These are phyloP conservation scores for Machimus rusticus DNA, from an alignment of 2,888 invertebrate genomes.

Conservation along the genomic window DNA sequence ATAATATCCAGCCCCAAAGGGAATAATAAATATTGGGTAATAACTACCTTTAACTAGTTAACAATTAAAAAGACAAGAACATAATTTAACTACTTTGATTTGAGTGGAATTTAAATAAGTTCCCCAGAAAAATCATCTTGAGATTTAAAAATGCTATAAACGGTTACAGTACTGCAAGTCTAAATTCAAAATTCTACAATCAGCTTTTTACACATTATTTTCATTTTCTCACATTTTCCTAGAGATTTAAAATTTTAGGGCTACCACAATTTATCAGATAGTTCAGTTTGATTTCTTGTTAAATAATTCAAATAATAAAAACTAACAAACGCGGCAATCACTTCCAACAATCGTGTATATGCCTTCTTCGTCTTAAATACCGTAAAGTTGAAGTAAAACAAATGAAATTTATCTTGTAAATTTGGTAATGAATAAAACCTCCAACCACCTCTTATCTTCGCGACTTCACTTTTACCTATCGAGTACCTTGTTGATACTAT, in stretches of 20 bases:
- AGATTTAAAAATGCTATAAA: too few relatives aligned
- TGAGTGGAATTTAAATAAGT: too few relatives aligned
- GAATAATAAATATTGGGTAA: not conserved
- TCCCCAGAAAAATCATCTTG: too few relatives aligned
- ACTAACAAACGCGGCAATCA: not conserved
- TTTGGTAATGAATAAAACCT: not conserved
- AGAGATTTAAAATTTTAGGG: too few relatives aligned
- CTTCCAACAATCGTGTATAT: too few relatives aligned
- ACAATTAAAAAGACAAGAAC: too few relatives aligned
- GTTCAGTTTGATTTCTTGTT: not conserved
- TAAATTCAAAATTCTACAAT: not conserved
- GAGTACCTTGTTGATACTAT: not conserved
- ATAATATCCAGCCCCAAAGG: not conserved
- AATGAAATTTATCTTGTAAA: not conserved
- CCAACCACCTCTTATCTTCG: not conserved
- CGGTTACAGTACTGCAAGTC: too few relatives aligned
- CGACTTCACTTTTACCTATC: not conserved
- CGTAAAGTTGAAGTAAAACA: not conserved
- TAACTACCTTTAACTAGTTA: not conserved
- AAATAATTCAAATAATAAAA: not conserved
- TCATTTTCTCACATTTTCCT: too few relatives aligned
- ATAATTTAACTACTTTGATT: too few relatives aligned
- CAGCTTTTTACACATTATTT: not conserved
- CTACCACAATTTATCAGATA: too few relatives aligned
- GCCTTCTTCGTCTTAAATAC: too few relatives aligned